These are phyloP conservation scores for Lasioglossum baleicum DNA, from an alignment of 1,140 invertebrate species.

Conservation along the genomic window DNA sequence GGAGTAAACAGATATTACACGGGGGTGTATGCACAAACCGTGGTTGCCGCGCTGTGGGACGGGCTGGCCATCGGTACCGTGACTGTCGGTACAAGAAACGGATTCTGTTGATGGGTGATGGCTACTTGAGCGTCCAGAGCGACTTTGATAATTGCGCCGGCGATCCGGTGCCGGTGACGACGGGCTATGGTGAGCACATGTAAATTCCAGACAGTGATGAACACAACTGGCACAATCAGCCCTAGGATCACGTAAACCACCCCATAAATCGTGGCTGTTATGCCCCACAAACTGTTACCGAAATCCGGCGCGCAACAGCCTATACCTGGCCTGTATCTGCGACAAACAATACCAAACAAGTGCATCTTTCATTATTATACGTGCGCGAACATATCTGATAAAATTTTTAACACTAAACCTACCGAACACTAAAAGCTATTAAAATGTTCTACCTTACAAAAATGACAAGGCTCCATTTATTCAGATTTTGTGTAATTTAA, in stretches of 20 bases:
- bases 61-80: slow-evolving; percentile 81
- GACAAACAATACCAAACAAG: background rate
- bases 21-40: slow-evolving; percentile 75
- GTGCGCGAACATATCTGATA: too few species aligned
- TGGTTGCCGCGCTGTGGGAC: slow-evolving; percentile 84
- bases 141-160: slow-evolving; percentile 91
- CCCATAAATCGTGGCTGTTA: slow-evolving; percentile 82
- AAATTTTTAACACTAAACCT: too few species aligned
- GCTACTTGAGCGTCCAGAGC: slow-evolving; percentile 91
- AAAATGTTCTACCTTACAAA: too few species aligned
- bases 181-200: slow-evolving; percentile 88
- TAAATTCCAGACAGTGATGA: slow-evolving; percentile 87
- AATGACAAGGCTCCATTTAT: too few species aligned
- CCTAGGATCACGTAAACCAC: slow-evolving; percentile 84
- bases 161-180: slow-evolving; percentile 90
- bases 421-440: too few species aligned
- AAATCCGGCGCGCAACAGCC: slow-evolving; percentile 85
- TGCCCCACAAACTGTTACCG: slow-evolving; percentile 78
- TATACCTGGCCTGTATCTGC: slow-evolving; percentile 80
- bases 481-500: too few species aligned
- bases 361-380: too few species aligned
- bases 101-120: slow-evolving; percentile 89
- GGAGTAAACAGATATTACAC: background rate
- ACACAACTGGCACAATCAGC: slow-evolving; percentile 83
- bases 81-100: slow-evolving; percentile 84